Percentiles rank a stretch among this genome's conserved stretches.
Evolutionary conservation across 2,113 vertebrate genomes (phyloP).

Genomic region (Elephas maximus): DNA sequence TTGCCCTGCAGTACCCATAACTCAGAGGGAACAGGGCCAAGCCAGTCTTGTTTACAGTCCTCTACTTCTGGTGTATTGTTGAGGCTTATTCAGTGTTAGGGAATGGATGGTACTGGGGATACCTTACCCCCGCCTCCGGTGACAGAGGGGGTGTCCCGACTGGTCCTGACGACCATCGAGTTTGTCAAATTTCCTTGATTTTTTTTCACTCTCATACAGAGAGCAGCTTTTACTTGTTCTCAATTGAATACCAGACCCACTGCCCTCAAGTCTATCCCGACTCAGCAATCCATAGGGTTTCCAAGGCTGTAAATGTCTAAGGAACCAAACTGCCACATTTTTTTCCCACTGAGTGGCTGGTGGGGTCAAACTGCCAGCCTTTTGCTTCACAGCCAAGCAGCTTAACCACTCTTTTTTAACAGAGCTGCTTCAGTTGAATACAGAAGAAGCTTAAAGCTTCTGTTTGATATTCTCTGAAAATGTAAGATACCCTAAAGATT

Average conservation of each 20-base stretch:
- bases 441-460: background rate
- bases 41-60: background rate
- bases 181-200: background rate
- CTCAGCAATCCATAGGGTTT: too few species aligned
- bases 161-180: background rate
- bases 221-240: background rate
- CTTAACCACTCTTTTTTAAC: too few species aligned
- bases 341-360: too few species aligned
- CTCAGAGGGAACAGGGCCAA: rapidly evolving
- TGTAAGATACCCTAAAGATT: background rate
- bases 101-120: background rate
- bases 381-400: too few species aligned
- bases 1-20: background rate
- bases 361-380: too few species aligned
- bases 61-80: background rate
- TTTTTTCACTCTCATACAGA: background rate
- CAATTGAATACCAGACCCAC: too few species aligned
- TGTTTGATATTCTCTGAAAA: background rate
- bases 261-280: too few species aligned
- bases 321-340: too few species aligned
- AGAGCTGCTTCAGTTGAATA: too few species aligned
- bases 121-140: too few species aligned
- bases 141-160: too few species aligned
- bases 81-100: background rate
- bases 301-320: too few species aligned